These are phyloP conservation scores for Scomber scombrus DNA, from an alignment of 2,113 vertebrate genomes.

Conservation along the genomic window DNA sequence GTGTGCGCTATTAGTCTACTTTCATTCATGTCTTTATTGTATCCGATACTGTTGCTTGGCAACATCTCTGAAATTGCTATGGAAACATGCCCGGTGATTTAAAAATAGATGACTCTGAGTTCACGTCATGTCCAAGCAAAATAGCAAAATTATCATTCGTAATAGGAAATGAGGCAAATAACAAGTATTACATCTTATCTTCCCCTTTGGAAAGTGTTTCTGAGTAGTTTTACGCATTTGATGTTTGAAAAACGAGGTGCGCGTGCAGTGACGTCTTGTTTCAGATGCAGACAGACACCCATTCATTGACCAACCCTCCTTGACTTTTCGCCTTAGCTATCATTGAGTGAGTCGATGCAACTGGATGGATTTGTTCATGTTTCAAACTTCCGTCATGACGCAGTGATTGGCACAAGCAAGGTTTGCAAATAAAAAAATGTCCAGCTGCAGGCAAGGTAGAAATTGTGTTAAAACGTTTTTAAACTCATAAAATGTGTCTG, in stretches of 20 bases:
- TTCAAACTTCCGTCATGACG: slow-evolving; percentile 23
- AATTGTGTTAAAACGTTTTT: background rate
- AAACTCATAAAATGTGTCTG: background rate
- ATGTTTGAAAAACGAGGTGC: slow-evolving; percentile 31
- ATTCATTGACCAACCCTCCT: slow-evolving; percentile 63
- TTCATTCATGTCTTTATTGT: slow-evolving; percentile 87
- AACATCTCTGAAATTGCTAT: slow-evolving; percentile 86
- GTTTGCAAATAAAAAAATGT: background rate
- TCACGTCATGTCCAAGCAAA: slow-evolving; percentile 77
- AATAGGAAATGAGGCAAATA: background rate
- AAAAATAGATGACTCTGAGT: slow-evolving; percentile 84
- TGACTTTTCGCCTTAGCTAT: slow-evolving; percentile 56
- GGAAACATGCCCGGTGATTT: slow-evolving; percentile 84
- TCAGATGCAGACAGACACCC: slow-evolving; percentile 59
- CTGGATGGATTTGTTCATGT: slow-evolving; percentile 27
- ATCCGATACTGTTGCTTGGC: slow-evolving; percentile 90
- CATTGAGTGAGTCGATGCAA: slow-evolving; percentile 32
- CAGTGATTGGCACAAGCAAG: background rate
- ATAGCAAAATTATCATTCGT: background rate
- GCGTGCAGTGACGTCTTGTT: slow-evolving; percentile 65
- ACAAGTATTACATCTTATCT: background rate
- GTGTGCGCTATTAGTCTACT: slow-evolving; percentile 71
- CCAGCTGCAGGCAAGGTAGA: background rate
- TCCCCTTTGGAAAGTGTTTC: background rate
- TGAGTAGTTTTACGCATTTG: slow-evolving; percentile 26